A percentile compares a stretch with the other conserved stretches of the same genome.
Evolutionary conservation across 1,140 invertebrate genomes (phyloP).

Genomic region (Zaprionus ghesquierei): DNA sequence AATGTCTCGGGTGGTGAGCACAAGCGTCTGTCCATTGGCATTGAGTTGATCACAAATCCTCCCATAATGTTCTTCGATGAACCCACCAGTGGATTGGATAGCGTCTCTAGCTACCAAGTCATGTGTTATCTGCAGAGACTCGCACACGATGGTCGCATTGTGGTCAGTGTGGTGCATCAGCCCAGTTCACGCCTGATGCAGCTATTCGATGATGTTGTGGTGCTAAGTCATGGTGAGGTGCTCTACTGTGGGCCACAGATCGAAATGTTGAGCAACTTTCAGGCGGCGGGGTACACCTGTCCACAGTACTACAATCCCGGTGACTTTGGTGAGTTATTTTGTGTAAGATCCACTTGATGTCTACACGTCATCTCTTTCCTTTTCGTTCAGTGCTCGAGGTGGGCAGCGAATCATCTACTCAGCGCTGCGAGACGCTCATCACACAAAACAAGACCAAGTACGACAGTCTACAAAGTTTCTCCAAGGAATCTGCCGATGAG

Average conservation of each 20-base stretch:
- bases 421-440: constrained; percentile 54
- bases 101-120: constrained; percentile 88
- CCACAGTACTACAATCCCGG: constrained; percentile 88
- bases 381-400: constrained; percentile 62
- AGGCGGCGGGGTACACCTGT: constrained; percentile 84
- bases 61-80: constrained; percentile 88
- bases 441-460: constrained; percentile 49
- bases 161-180: constrained; percentile 94
- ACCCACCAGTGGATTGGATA: constrained; percentile 91
- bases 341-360: not conserved
- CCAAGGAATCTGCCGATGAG: constrained; percentile 44
- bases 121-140: constrained; percentile 87
- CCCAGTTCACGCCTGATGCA: constrained; percentile 92
- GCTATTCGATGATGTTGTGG: constrained; percentile 86
- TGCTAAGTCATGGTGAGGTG: constrained; percentile 85
- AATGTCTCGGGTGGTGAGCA: constrained; percentile 92
- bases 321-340: constrained; percentile 83
- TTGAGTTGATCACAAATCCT: constrained; percentile 93
- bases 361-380: not conserved
- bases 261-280: constrained; percentile 84
- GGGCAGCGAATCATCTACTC: constrained; percentile 56
- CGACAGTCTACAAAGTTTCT: constrained; percentile 16
- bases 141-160: constrained; percentile 88
- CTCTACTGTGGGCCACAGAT: constrained; percentile 85
- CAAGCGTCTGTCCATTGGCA: constrained; percentile 92